Percentiles rank a stretch among this genome's conserved stretches.
Evolutionary conservation across 2,888 invertebrate genomes (phyloP).

Genomic region (Blastobasis adustella): DNA sequence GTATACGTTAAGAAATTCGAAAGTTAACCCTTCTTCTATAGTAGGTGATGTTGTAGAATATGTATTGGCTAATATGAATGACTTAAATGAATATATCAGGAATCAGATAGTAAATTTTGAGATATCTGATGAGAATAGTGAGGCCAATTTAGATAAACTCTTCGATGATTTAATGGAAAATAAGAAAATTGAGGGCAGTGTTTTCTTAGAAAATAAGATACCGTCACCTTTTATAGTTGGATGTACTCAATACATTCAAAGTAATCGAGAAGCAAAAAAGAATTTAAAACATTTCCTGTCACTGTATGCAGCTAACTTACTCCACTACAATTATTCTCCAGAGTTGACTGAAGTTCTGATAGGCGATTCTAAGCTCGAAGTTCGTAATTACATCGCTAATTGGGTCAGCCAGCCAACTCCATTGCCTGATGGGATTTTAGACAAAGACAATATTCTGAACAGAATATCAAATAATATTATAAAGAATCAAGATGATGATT

Average conservation of each 20-base stretch:
- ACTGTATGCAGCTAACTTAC: conserved; percentile 67
- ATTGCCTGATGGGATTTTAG: conserved; percentile 40
- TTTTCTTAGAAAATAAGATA: conserved; percentile 53
- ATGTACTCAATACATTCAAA: conserved; percentile 50
- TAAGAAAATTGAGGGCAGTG: conserved; percentile 38
- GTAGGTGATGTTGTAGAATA: conserved; percentile 54
- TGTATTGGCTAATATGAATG: conserved; percentile 43
- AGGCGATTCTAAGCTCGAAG: conserved; percentile 59
- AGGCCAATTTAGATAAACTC: conserved; percentile 43
- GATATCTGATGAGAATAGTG: conserved; percentile 43
- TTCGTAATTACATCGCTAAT: conserved; percentile 63
- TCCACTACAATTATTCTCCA: conserved; percentile 75
- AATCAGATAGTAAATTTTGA: conserved; percentile 54
- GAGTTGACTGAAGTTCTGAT: conserved; percentile 64
- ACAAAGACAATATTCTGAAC: conserved; percentile 38
- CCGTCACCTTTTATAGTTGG: conserved; percentile 62
- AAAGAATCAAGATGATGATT: conserved; percentile 32
- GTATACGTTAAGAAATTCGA: conserved; percentile 58
- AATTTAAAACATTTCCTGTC: conserved; percentile 52
- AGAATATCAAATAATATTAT: conserved; percentile 60
- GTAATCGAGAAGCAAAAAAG: conserved; percentile 47
- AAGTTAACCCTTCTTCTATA: conserved; percentile 40
- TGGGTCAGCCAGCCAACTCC: conserved; percentile 57
- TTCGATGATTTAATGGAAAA: conserved; percentile 57
- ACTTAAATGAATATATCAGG: conserved; percentile 42